A percentile compares a stretch with the other conserved stretches of the same genome.
Conservation (phyloP, 2,888 invertebrate species). For the Cerceris ruficornis region DNA sequence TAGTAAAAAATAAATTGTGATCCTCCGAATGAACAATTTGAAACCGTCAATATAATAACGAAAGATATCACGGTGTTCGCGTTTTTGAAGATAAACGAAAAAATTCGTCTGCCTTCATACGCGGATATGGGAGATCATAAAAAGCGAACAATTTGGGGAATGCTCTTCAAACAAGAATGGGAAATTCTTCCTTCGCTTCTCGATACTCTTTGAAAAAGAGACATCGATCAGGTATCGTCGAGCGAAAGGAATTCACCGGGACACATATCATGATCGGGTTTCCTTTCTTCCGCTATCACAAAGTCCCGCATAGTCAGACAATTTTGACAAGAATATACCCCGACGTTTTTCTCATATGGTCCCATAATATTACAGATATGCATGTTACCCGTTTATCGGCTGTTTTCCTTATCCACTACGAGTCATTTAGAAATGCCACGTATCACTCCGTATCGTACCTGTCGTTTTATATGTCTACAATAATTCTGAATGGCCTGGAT, state of each 20-base stretch:
- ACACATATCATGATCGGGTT: background rate
- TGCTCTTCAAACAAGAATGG: background rate
- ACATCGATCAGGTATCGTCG: background rate
- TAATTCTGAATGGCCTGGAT: too few species aligned
- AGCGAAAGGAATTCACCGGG: background rate
- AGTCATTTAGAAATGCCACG: background rate
- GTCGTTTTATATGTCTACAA: background rate
- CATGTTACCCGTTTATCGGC: background rate
- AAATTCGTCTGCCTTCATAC: too few species aligned
- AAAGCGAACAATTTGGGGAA: background rate
- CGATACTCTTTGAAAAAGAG: background rate
- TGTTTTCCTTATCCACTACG: background rate
- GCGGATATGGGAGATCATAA: background rate
- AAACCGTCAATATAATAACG: too few species aligned
- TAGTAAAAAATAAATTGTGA: too few species aligned
- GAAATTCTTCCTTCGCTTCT: background rate
- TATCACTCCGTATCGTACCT: background rate
- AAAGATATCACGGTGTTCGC: too few species aligned
- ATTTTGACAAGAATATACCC: constrained; percentile 1
- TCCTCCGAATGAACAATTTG: too few species aligned
- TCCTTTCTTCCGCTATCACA: background rate
- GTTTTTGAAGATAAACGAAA: too few species aligned
- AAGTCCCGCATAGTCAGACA: background rate
- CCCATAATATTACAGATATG: background rate
- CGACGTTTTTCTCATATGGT: background rate